Evolutionary conservation across 2,888 invertebrate species (phyloP), one percentile per base, ranked within the genome.

Genomic region (Ennomos quercinarius): DNA sequence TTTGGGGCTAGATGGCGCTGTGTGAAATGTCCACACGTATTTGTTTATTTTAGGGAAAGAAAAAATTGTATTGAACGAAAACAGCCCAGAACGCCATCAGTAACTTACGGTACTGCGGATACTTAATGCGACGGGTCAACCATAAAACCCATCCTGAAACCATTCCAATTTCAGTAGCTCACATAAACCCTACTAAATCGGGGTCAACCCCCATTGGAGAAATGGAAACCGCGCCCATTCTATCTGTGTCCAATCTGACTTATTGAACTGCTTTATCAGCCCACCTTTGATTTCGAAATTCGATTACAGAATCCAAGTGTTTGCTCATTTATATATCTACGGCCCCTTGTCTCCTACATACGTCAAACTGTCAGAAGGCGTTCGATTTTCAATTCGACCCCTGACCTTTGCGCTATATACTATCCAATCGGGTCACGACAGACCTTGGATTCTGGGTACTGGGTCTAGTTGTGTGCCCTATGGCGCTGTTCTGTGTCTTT

Each of bases 361-460:
- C 70, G 80, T 84, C 82, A 77, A 74, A 73, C 76, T 80, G 83
- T 82, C 81, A 75, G 74, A 76, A 71, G 61, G 71, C 74, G 80
- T 83, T 86, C 78, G 80, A 76, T 83, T 84, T 83, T 77, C 72
- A 66, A 71, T 69, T 70, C 74, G 77, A 86, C 86, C 87, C 76
- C 71, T 83, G 80, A 86, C 88, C 89, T 89, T 88, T 87, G 74
- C 58, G 74, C 75, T 70, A 71, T 73, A 63, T 64, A 74, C 73
- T 76, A 74, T 73, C 70, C 53, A 76, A 84, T 74, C 76, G 56
- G 77, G 87, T 88, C 89, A 87, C 88, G 89, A 80, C 71, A 77
- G 84, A 87, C 90, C 90, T 90, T 90, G 90, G 83, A 67, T 73
- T 72, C 73, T 77, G 80, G 77, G 71, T 74, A 74, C 76, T 76